Base-by-base conservation (phyloP, 2,797 vertebrate genomes). In the Phrynocephalus vlangalii region DNA sequence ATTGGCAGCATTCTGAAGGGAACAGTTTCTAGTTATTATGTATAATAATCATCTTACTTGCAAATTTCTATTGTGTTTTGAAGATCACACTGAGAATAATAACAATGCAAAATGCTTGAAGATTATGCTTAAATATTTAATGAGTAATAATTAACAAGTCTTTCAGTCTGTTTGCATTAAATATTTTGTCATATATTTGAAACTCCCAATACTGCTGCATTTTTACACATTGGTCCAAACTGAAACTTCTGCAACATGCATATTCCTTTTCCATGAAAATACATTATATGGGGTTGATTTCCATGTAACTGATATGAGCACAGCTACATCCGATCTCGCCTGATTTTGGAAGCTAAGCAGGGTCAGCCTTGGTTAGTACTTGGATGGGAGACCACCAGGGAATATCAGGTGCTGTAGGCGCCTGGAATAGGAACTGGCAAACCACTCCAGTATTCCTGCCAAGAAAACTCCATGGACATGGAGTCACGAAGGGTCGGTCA, bases 121-220 rank as follows among this genome's bases (percentile, higher is more conserved):
- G 68, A 73, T 82, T 85, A 68, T 79, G 60, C 68, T 87, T 85
- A 85, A 79, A 83, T 89, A 52, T 87, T 87, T 79, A 87, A 87
- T 78, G 85, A 78, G 7, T 68, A 73, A 85, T 82, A 73, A 63
- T 91, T 89, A 87, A 85, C 78, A 89, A 79, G 88, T 52, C 48
- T 73, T 85, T 85, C 78, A 87, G 52, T 83, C 44, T 78, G 67
- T 73, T 88, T 91, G 70, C 5, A 83, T 86, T 83, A 91, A 84
- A 86, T 88, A 91, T 91, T 83, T 88, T 81, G 73, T 77, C 72
- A 86, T 84, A 66, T 71, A 91, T 91, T 85, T 86, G 86, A 56
- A 73, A 88, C 68, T 78, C 30, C 78, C 79, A 81, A 80, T 78
- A 84, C 44, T 71, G 63, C 10, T 66, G 52, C 44, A 63, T 71